Evolutionary conservation across 1,140 invertebrate genomes (phyloP), one percentile per base, ranked within the genome.

Genomic region (Euwallacea similis): DNA sequence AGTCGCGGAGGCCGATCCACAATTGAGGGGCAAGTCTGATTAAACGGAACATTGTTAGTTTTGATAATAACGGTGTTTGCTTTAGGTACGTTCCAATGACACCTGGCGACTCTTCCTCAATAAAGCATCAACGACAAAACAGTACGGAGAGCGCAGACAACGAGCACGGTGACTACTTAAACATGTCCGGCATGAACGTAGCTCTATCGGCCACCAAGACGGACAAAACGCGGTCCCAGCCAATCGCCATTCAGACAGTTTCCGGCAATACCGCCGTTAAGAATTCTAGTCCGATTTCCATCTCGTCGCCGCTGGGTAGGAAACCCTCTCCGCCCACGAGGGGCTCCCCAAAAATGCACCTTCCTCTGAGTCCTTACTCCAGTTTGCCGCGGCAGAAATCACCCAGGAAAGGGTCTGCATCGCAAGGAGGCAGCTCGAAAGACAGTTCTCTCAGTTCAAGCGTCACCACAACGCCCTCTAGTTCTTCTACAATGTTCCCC

Each of bases 71-170:
- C 16, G 11, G 9, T 56, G 46, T 50, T 50, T 58, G n/a, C 50
- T 21, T 46, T 41, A 63, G 63, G 2, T 89, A 89, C 73, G 85
- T 89, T 2, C 87, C 88, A 69, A 89, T 89, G 87, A 82, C 84
- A 0, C 85, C 76, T 6, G 76, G 75, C 0, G 74, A 73, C 9
- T 13, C 42, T 16, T 8, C 41, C 9, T n/a, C 44, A 7, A 65
- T 60, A 16, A 73, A 70, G 53, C 80, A 78, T 44, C 76, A 74
- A 54, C 68, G 73, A 7, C 76, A 78, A 62, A 75, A 74, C 42
- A 79, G 79, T 74, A 77, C 64, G 64, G 74, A 78, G 46, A 77
- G 77, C 44, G 61, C 60, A 16, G 74, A 71, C 62, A 75, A 74
- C 77, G 71, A n/a, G 71, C 73, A 71, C 73, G 77, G 80, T 13